phyloP scores from a whole-genome alignment of 2,888 invertebrate genomes.

The Tenodera sinensis region DNA sequence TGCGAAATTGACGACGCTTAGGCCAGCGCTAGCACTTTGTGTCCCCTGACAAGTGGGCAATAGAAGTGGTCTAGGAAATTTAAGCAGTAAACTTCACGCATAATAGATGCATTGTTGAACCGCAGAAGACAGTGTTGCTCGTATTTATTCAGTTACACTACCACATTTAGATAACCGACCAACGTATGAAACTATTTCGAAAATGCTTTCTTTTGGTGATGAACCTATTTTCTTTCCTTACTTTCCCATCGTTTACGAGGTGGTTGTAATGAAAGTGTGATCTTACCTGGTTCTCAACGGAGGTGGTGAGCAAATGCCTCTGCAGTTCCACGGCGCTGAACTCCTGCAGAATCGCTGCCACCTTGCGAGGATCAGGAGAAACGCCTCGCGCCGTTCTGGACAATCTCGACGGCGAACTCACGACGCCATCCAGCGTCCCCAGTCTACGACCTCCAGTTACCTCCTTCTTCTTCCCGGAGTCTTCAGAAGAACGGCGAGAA shows the following conservation, averaged over 20 bases:
- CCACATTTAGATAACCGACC: too few relatives aligned
- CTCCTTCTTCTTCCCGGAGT: not conserved
- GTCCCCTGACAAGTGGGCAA: too few relatives aligned
- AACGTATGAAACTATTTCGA: too few relatives aligned
- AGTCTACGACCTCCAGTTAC: slow-evolving; percentile 38
- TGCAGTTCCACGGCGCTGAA: slow-evolving; percentile 78
- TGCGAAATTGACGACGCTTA: too few relatives aligned
- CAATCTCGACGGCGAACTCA: slow-evolving; percentile 45
- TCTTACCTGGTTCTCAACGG: slow-evolving; percentile 79
- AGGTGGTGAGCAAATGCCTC: slow-evolving; percentile 74
- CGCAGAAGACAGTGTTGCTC: not conserved
- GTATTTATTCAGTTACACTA: too few relatives aligned
- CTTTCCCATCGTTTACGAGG: not conserved
- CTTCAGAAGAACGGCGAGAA: not conserved
- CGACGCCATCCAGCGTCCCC: slow-evolving; percentile 65
- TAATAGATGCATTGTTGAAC: not conserved
- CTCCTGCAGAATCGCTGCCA: slow-evolving; percentile 79
- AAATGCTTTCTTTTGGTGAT: too few relatives aligned
- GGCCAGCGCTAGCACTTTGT: too few relatives aligned
- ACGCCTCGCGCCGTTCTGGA: slow-evolving; percentile 56
- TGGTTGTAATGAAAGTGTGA: not conserved
- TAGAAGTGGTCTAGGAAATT: too few relatives aligned
- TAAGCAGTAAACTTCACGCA: too few relatives aligned
- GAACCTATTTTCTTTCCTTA: too few relatives aligned
- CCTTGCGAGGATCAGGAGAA: slow-evolving; percentile 68